These are phyloP conservation scores for Saccostrea glomerata DNA, from an alignment of 1,140 invertebrate genomes.

Conservation along the genomic window DNA sequence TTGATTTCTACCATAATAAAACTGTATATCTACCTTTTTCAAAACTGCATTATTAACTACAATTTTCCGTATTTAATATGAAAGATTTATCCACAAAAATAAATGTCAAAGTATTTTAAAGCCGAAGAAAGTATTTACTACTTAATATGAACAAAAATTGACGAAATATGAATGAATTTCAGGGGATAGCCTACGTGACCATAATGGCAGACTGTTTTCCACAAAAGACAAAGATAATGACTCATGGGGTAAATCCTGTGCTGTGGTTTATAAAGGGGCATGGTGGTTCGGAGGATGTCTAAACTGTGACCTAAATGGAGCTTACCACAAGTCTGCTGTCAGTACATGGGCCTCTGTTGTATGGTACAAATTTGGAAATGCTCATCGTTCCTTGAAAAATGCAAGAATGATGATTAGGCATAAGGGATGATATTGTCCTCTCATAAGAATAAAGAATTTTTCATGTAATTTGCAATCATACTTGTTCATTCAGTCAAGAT, in stretches of 20 bases:
- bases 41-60: no score
- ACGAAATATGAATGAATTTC: background rate
- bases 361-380: slow-evolving; percentile 23
- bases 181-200: slow-evolving; percentile 22
- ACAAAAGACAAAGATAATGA: slow-evolving; percentile 33
- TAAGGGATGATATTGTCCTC: background rate
- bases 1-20: background rate
- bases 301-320: slow-evolving; percentile 13
- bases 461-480: no score
- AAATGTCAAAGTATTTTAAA: no score
- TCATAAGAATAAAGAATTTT: no score
- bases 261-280: background rate
- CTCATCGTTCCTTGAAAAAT: background rate
- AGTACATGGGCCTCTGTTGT: background rate
- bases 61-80: no score
- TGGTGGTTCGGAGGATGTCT: slow-evolving; percentile 9
- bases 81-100: no score
- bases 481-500: no score
- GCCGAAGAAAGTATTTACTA: no score
- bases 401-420: slow-evolving; percentile 14
- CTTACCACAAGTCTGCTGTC: background rate
- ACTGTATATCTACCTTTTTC: no score
- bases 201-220: slow-evolving; percentile 31
- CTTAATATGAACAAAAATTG: background rate
- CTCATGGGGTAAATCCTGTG: background rate